These are phyloP conservation scores for Myiozetetes cayanensis DNA, from an alignment of 2,113 vertebrate species.

Conservation along the genomic window DNA sequence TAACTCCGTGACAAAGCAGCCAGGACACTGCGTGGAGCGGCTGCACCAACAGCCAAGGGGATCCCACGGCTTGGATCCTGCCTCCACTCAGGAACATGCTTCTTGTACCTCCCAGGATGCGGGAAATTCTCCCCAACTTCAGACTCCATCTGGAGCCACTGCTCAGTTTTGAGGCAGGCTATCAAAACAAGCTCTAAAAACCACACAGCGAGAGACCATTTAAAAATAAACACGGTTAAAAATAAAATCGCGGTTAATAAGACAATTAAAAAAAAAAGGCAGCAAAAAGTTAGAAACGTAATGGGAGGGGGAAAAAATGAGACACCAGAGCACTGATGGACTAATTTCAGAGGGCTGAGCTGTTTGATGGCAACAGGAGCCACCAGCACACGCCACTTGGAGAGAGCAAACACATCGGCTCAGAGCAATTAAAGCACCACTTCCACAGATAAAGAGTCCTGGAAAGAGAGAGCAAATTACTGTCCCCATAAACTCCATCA, in stretches of 20 bases:
- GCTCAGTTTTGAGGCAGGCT: slow-evolving; percentile 23
- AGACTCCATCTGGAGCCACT: slow-evolving; percentile 50
- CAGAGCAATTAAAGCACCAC: neutral
- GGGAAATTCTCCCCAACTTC: neutral
- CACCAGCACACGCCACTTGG: neutral
- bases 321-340: neutral
- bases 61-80: neutral
- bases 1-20: neutral
- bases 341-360: neutral
- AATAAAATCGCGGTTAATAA: slow-evolving; percentile 42
- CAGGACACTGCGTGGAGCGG: neutral
- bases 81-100: neutral
- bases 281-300: neutral
- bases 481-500: neutral
- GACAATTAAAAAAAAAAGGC: neutral
- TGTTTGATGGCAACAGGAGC: neutral
- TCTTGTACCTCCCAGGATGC: neutral
- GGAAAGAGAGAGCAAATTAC: neutral
- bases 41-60: neutral
- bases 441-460: neutral
- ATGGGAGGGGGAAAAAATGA: neutral
- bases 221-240: slow-evolving; percentile 11
- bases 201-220: slow-evolving; percentile 22
- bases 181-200: slow-evolving; percentile 18
- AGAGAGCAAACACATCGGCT: neutral